A percentile compares a stretch with the other conserved stretches of the same genome.
These are phyloP conservation scores for Pomacea canaliculata DNA, from an alignment of 2,888 invertebrate genomes.

Conservation along the genomic window DNA sequence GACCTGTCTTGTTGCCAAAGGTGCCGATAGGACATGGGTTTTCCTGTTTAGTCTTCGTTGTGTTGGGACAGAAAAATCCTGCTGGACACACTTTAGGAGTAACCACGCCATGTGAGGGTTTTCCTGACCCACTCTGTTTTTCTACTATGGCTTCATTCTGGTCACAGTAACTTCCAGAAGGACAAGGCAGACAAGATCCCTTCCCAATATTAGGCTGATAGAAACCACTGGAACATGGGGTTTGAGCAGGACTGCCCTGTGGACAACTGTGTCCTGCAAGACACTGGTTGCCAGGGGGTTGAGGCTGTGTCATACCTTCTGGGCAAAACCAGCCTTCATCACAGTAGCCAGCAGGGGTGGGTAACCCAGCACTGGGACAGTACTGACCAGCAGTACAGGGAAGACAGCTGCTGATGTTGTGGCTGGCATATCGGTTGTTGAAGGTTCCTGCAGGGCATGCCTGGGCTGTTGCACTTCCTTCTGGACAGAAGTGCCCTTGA, in stretches of 20 bases:
- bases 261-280: conserved; percentile 64
- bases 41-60: conserved; percentile 56
- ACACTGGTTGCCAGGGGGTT: conserved; percentile 63
- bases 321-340: conserved; percentile 63
- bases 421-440: conserved; percentile 54
- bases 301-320: conserved; percentile 56
- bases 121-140: conserved; percentile 60
- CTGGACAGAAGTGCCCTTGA: conserved; percentile 65
- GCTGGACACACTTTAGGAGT: conserved; percentile 64
- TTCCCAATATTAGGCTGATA: conserved; percentile 60
- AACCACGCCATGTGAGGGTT: conserved; percentile 65
- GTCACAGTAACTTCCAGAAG: conserved; percentile 65
- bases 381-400: conserved; percentile 65
- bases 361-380: conserved; percentile 58
- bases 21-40: conserved; percentile 65
- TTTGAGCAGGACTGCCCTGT: conserved; percentile 55
- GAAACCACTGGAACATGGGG: conserved; percentile 60
- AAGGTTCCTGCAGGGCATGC: conserved; percentile 62
- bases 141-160: conserved; percentile 64
- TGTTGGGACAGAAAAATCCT: conserved; percentile 65
- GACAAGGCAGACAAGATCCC: conserved; percentile 57
- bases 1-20: conserved; percentile 60
- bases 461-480: conserved; percentile 51
- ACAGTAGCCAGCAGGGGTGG: conserved; percentile 59
- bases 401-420: conserved; percentile 60